Base-by-base conservation (phyloP, 2,797 vertebrate species). In the Chloroceryle inda region DNA sequence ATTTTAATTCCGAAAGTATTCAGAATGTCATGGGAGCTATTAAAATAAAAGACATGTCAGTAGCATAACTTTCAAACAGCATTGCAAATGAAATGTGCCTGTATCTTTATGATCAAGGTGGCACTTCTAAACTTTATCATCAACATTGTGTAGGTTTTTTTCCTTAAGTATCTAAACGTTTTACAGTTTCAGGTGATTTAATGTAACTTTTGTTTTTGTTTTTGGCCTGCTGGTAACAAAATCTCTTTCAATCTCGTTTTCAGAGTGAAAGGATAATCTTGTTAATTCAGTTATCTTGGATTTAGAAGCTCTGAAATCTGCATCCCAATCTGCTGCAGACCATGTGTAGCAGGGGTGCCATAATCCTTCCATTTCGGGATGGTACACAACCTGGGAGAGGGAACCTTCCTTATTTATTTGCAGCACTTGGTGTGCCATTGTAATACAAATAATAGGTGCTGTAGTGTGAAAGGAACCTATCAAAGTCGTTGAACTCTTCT, bases 221-320 rank as follows among this genome's bases (percentile, higher is more conserved):
- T 82, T 74, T 44, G 33, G 40, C 62, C 31, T 40, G 44, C 20
- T 52, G 42, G 45, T 89, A 74, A 6, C 20, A 77, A 85, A 94
- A 87, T 74, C 81, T 85, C 85, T 77, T 52, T 87, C 61, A 74
- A 71, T 91, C 81, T 77, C 53, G 61, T 95, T 95, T 94, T 64
- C 45, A 61, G 44, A 93, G 74, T 53, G 91, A 92, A 96, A 96
- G 77, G 88, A 79, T 94, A 88, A 93, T 95, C 92, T 77, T 31
- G 40, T 96, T 94, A 89, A 71, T 92, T 92, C 0, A 0, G 23
- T 86, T 49, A 91, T 82, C 40, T 35, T 38, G 94, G 91, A 91
- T 91, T 88, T 85, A 85, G 63, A 67, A 80, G 75, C 75, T 75
- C 49, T 83, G 63, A 67, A 74, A 52, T 91, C 59, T 58, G 50